A percentile compares a stretch with the other conserved stretches of the same genome.
phyloP scores from a whole-genome alignment of 2,113 vertebrate genomes.

The Carollia perspicillata region DNA sequence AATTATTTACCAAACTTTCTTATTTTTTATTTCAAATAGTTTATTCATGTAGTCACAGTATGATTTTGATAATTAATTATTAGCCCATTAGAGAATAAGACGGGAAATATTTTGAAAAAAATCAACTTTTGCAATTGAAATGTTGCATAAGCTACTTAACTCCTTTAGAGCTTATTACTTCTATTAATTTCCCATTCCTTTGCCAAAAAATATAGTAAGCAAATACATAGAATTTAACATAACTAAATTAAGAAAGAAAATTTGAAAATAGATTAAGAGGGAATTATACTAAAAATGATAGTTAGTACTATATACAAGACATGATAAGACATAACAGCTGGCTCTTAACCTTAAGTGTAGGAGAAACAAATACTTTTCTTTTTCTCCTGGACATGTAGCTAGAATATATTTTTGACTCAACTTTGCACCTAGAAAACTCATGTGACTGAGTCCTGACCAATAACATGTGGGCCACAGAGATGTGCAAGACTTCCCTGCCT shows the following conservation, averaged over 20 bases:
- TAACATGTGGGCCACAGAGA: background rate
- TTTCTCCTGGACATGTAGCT: background rate
- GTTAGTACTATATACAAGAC: background rate
- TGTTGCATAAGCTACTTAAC: background rate
- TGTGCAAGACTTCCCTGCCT: background rate
- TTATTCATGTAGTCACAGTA: background rate
- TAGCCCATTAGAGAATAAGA: background rate
- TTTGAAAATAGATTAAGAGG: background rate
- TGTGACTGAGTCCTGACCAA: background rate
- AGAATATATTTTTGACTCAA: background rate
- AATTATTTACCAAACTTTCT: background rate
- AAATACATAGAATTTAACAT: background rate
- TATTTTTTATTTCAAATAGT: background rate
- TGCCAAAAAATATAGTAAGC: background rate
- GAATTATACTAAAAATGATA: background rate
- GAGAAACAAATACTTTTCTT: background rate
- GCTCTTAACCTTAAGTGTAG: background rate
- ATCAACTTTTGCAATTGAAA: background rate
- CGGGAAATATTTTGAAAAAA: background rate
- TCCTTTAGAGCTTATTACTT: background rate
- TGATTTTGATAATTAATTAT: conserved; percentile 25
- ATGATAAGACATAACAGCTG: background rate
- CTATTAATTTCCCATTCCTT: background rate
- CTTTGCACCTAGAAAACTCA: background rate
- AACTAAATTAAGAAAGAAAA: background rate